phyloP scores from a whole-genome alignment of 2,888 invertebrate species.

The Rhagonycha lutea region DNA sequence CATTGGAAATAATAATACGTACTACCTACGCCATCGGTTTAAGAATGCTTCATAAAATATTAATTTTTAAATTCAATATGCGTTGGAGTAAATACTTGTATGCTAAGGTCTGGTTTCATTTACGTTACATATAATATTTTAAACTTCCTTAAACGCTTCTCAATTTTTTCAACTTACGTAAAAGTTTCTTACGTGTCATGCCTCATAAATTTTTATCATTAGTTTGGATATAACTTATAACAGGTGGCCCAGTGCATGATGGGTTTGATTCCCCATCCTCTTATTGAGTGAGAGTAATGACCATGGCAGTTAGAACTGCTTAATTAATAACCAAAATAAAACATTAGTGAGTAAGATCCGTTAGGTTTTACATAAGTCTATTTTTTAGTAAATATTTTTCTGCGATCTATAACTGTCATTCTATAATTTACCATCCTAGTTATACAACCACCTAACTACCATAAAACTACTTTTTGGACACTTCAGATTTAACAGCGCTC shows the following conservation, averaged over 20 bases:
- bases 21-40: background rate
- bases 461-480: too few species aligned
- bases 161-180: background rate
- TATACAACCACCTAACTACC: too few species aligned
- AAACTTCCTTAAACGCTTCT: background rate
- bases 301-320: too few species aligned
- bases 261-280: too few species aligned
- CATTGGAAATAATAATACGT: background rate
- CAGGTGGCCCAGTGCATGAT: background rate
- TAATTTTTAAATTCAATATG: background rate
- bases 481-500: too few species aligned
- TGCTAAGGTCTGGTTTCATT: background rate
- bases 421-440: too few species aligned
- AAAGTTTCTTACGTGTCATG: background rate
- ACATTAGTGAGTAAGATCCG: too few species aligned
- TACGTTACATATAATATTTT: background rate
- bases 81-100: background rate
- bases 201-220: background rate
- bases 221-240: background rate
- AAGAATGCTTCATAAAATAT: background rate
- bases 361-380: too few species aligned
- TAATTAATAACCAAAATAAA: too few species aligned
- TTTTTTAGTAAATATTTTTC: too few species aligned
- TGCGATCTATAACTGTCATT: too few species aligned
- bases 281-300: too few species aligned